Conservation (phyloP, 2,888 invertebrate genomes). For the Microplitis deprimator region DNA sequence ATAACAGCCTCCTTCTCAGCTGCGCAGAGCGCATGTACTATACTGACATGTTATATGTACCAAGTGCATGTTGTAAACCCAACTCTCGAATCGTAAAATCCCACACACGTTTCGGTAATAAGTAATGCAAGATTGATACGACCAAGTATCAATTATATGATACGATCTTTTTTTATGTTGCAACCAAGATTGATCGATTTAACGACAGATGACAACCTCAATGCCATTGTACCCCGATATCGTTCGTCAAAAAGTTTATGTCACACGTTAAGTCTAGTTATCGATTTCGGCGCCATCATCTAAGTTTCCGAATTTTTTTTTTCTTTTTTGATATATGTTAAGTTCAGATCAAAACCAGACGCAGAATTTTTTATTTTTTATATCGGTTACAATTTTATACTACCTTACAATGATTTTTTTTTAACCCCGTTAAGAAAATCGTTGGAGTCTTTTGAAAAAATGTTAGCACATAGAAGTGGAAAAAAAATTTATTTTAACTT, state of each 20-base stretch:
- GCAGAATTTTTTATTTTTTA: neutral
- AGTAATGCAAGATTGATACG: neutral
- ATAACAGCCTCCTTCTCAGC: neutral
- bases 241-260: neutral
- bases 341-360: neutral
- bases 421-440: no score
- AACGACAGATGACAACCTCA: neutral
- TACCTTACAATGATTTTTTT: no score
- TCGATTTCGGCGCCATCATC: neutral
- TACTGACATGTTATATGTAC: neutral
- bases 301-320: no score
- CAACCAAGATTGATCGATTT: neutral
- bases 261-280: neutral
- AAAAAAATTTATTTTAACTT: no score
- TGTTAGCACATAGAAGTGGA: no score
- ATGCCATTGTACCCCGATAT: neutral
- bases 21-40: neutral
- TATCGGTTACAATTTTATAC: no score
- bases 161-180: no score
- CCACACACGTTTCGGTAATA: neutral
- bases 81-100: neutral
- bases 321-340: neutral
- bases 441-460: no score
- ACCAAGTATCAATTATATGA: no score
- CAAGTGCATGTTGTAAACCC: neutral